Evolutionary conservation across 2,888 invertebrate genomes (phyloP).

Genomic region (Folsomia candida): DNA sequence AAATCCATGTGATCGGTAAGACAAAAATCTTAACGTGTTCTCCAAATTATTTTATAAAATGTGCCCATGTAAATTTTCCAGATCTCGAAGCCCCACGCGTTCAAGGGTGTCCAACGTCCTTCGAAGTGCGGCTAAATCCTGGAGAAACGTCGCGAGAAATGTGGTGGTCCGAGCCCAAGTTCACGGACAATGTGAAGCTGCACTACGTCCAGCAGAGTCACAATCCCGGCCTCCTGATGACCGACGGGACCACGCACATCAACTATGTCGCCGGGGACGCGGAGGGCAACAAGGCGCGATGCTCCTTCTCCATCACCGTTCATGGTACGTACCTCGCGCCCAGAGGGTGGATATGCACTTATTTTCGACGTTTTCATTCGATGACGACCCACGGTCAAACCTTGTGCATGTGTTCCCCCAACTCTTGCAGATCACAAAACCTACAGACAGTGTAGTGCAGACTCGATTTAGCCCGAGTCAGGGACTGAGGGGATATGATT

Average conservation of each 20-base stretch:
- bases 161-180: constrained; percentile 66
- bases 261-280: constrained; percentile 66
- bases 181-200: constrained; percentile 62
- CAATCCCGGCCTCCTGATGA: constrained; percentile 62
- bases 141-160: constrained; percentile 61
- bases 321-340: too few relatives aligned
- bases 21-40: constrained; percentile 15
- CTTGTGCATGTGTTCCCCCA: too few relatives aligned
- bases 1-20: constrained; percentile 62
- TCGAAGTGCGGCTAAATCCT: constrained; percentile 60
- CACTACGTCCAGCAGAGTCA: constrained; percentile 57
- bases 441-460: too few relatives aligned
- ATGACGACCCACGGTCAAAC: too few relatives aligned
- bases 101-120: constrained; percentile 63
- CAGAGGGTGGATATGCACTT: background rate
- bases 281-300: constrained; percentile 63
- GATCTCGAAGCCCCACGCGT: constrained; percentile 62
- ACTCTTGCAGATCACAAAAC: too few relatives aligned
- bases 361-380: too few relatives aligned
- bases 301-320: constrained; percentile 64
- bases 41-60: constrained; percentile 1
- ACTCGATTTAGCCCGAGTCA: too few relatives aligned
- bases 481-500: too few relatives aligned
- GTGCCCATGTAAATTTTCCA: constrained; percentile 39
- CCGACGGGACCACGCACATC: constrained; percentile 63